phyloP scores from a whole-genome alignment of 2,113 vertebrate species.

The Holacanthus passer region DNA sequence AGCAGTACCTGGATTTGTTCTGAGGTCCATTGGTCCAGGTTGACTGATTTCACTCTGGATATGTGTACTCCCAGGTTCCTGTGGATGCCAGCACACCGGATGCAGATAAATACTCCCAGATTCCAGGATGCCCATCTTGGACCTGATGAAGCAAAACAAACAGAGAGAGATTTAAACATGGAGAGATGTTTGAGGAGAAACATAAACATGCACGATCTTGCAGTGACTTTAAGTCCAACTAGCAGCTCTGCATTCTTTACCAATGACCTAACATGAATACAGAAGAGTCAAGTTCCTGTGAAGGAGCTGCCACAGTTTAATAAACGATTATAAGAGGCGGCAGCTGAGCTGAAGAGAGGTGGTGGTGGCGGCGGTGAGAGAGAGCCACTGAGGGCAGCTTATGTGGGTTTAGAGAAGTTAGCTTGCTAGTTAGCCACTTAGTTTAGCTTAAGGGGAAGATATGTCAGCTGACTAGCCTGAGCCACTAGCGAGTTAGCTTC shows the following conservation, averaged over 20 bases:
- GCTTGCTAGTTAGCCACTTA: conserved; percentile 72
- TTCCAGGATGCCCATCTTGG: conserved; percentile 99
- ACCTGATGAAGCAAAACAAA: conserved; percentile 81
- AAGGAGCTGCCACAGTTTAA: not conserved
- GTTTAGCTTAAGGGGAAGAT: conserved; percentile 66
- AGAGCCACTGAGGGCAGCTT: conserved; percentile 8
- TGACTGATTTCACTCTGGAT: conserved; percentile 99
- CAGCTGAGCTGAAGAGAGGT: not conserved
- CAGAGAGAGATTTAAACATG: not conserved
- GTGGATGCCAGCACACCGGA: conserved; percentile 99
- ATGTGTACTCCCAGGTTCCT: conserved; percentile 99
- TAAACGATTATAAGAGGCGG: not conserved
- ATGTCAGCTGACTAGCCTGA: conserved; percentile 75
- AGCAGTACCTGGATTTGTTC: conserved; percentile 96
- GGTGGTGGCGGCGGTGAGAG: not conserved
- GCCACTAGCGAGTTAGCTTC: conserved; percentile 46
- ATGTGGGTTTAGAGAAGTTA: conserved; percentile 66
- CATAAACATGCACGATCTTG: conserved; percentile 3
- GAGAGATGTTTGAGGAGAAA: not conserved
- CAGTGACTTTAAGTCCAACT: not conserved
- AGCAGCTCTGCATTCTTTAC: conserved; percentile 11
- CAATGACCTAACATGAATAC: conserved; percentile 1
- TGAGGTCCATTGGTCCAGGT: conserved; percentile 98
- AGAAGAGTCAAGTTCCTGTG: not conserved
- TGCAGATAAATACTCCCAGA: conserved; percentile 98